phyloP scores from a whole-genome alignment of 2,113 vertebrate genomes.

The Brachypodius melanocephalos region DNA sequence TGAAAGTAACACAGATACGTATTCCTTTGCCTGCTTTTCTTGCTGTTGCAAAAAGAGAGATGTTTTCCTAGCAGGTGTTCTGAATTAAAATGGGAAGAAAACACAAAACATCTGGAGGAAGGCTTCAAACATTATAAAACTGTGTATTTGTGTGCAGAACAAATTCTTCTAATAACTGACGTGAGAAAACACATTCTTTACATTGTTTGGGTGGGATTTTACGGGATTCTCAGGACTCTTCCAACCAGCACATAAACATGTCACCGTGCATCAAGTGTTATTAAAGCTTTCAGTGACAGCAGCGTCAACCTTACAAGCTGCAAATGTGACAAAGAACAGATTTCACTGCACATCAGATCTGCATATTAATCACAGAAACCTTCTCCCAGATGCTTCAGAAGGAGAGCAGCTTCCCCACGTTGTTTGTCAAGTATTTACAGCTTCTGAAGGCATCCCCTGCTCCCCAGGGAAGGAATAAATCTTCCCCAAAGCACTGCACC shows the following conservation, averaged over 20 bases:
- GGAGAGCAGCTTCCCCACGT: neutral
- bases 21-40: neutral
- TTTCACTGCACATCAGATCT: neutral
- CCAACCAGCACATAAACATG: neutral
- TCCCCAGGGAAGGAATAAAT: neutral
- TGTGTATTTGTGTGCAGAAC: neutral
- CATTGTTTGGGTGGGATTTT: neutral
- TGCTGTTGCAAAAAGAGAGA: neutral
- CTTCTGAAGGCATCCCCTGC: neutral
- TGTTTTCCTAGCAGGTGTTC: neutral
- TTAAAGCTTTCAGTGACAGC: slow-evolving; percentile 11
- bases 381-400: neutral
- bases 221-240: neutral
- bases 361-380: neutral
- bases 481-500: neutral
- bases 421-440: slow-evolving; percentile 33
- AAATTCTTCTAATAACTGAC: neutral
- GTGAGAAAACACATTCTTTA: neutral
- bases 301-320: neutral
- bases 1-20: neutral
- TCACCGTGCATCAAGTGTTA: neutral
- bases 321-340: slow-evolving; percentile 25
- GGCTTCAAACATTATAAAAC: neutral
- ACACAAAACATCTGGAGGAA: neutral
- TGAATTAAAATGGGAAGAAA: neutral